Percentiles rank a stretch among this genome's conserved stretches.
Evolutionary conservation across 2,113 vertebrate genomes (phyloP).

Genomic region (Ameiurus melas): DNA sequence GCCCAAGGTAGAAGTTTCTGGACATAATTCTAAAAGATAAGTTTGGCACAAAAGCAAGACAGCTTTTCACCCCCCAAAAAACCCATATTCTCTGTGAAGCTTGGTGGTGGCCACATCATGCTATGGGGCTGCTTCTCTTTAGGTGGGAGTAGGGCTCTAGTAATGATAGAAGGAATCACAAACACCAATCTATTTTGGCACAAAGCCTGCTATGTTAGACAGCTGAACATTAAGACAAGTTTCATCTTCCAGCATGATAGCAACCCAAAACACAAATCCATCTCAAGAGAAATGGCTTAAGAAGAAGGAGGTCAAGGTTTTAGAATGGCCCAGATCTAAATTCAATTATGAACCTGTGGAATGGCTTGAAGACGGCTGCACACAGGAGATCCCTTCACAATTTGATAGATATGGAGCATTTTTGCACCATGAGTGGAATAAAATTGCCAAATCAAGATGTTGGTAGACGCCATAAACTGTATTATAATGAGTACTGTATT

Average conservation of each 20-base stretch:
- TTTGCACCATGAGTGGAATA: background rate
- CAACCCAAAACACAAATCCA: background rate
- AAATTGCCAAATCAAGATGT: background rate
- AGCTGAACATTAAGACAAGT: background rate
- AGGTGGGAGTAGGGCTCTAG: too few relatives aligned
- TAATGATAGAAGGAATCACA: too few relatives aligned
- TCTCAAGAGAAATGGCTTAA: background rate
- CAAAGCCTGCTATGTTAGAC: background rate
- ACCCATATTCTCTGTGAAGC: too few relatives aligned
- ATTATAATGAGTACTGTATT: too few relatives aligned
- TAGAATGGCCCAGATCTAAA: background rate
- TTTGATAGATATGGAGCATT: background rate
- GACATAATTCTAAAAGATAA: too few relatives aligned
- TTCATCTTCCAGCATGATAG: background rate
- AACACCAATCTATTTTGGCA: too few relatives aligned
- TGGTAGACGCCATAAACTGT: too few relatives aligned
- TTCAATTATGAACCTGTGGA: background rate
- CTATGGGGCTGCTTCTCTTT: too few relatives aligned
- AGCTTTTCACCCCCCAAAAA: too few relatives aligned
- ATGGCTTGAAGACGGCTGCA: background rate
- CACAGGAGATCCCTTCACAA: background rate
- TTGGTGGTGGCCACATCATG: too few relatives aligned
- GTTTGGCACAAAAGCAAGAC: too few relatives aligned
- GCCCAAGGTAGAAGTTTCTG: background rate
- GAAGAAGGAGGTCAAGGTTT: background rate